Conservation (phyloP, 2,797 vertebrate species). For the Eulemur albifrons region DNA sequence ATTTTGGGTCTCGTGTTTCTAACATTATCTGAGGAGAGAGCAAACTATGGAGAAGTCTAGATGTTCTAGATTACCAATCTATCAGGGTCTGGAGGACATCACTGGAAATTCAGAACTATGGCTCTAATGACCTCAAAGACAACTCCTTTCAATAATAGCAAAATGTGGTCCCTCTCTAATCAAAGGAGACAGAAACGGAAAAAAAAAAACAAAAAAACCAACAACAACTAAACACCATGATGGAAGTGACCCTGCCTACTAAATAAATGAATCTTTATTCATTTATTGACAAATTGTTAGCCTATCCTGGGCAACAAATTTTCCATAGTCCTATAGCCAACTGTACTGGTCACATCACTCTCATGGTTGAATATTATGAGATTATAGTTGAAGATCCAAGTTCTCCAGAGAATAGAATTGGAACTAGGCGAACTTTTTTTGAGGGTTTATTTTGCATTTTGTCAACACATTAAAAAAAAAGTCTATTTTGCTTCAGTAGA, state of each 20-base stretch:
- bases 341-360: neutral
- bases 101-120: neutral
- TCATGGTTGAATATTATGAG: neutral
- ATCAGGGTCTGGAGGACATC: neutral
- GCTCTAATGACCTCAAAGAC: neutral
- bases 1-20: neutral
- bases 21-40: neutral
- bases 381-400: neutral
- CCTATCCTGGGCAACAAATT: neutral
- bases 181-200: neutral
- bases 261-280: neutral
- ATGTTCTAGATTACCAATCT: neutral
- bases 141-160: neutral
- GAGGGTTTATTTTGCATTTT: neutral
- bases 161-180: neutral
- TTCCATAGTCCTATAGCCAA: neutral
- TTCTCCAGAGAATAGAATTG: neutral
- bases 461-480: neutral
- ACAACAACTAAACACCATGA: neutral
- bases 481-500: neutral
- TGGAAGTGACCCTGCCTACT: neutral
- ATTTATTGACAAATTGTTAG: slow-evolving; percentile 25
- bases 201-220: neutral
- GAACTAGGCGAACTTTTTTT: neutral
- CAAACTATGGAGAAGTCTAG: neutral